phyloP scores from a whole-genome alignment of 2,888 invertebrate genomes.

The Caprella mutica region DNA sequence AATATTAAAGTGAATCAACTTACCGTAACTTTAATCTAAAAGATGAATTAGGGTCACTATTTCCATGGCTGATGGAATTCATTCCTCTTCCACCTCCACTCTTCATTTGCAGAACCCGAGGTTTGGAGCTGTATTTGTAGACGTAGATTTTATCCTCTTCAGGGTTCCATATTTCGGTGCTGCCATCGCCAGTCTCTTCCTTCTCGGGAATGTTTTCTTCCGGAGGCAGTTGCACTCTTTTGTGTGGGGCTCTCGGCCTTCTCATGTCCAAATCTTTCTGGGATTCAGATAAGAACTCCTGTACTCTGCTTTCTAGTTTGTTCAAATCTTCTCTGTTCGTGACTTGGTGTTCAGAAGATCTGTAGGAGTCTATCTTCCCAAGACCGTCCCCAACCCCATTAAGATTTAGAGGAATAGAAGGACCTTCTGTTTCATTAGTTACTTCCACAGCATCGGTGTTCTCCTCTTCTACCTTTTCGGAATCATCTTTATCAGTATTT shows the following conservation, averaged over 20 bases:
- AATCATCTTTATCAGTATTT: background rate
- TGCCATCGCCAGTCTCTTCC: background rate
- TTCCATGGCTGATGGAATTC: conserved; percentile 13
- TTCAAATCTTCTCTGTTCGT: background rate
- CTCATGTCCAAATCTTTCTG: background rate
- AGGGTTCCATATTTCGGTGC: conserved; percentile 28
- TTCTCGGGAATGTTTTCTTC: background rate
- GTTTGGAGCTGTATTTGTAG: conserved; percentile 29
- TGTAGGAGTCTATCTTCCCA: background rate
- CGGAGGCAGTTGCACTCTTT: background rate
- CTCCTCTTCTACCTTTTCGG: background rate
- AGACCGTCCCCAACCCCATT: background rate
- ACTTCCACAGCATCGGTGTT: background rate
- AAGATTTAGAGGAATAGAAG: background rate
- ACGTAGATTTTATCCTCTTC: conserved; percentile 29
- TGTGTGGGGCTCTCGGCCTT: background rate
- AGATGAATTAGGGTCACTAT: conserved; percentile 24
- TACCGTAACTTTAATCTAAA: conserved; percentile 25
- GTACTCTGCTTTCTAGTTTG: background rate
- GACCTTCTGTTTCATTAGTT: background rate
- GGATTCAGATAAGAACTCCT: background rate
- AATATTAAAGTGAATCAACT: conserved; percentile 1
- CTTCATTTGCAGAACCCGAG: conserved; percentile 24
- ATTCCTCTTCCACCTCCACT: conserved; percentile 12
- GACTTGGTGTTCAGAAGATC: background rate